Percentiles rank a stretch among this genome's conserved stretches.
These are phyloP conservation scores for Leucophenga varia DNA, from an alignment of 1,140 invertebrate species.

Conservation along the genomic window DNA sequence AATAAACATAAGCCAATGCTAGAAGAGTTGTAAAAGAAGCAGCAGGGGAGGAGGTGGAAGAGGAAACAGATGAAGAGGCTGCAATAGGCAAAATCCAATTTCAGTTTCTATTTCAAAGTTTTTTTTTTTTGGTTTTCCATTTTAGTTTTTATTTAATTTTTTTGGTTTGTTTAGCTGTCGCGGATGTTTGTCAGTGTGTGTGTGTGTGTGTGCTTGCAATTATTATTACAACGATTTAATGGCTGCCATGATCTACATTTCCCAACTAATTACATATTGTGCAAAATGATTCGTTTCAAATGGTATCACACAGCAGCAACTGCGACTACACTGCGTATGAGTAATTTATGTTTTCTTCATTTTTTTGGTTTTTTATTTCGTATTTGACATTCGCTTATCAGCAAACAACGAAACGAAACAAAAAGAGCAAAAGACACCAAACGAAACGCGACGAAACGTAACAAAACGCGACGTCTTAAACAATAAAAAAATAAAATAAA, in stretches of 20 bases:
- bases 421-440: slow-evolving; percentile 3
- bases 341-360: slow-evolving; percentile 17
- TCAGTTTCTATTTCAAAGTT: slow-evolving; percentile 21
- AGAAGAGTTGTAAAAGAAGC: slow-evolving; percentile 1
- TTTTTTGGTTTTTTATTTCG: slow-evolving; percentile 1
- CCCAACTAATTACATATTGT: slow-evolving; percentile 38
- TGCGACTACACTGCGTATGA: slow-evolving; percentile 18
- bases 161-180: slow-evolving; percentile 25
- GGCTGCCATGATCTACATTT: slow-evolving; percentile 47
- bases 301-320: not conserved
- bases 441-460: not conserved
- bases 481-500: not conserved
- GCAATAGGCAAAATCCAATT: too few relatives aligned
- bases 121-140: too few relatives aligned
- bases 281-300: slow-evolving; percentile 8
- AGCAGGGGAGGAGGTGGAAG: too few relatives aligned
- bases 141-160: too few relatives aligned
- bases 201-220: slow-evolving; percentile 15
- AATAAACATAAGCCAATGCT: slow-evolving; percentile 9
- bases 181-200: too few relatives aligned
- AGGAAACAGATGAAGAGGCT: too few relatives aligned
- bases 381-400: slow-evolving; percentile 17
- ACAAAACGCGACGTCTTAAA: not conserved
- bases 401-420: slow-evolving; percentile 11
- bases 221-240: slow-evolving; percentile 38